Evolutionary conservation across 2,113 vertebrate genomes (phyloP).

Genomic region (Stictonetta naevosa): DNA sequence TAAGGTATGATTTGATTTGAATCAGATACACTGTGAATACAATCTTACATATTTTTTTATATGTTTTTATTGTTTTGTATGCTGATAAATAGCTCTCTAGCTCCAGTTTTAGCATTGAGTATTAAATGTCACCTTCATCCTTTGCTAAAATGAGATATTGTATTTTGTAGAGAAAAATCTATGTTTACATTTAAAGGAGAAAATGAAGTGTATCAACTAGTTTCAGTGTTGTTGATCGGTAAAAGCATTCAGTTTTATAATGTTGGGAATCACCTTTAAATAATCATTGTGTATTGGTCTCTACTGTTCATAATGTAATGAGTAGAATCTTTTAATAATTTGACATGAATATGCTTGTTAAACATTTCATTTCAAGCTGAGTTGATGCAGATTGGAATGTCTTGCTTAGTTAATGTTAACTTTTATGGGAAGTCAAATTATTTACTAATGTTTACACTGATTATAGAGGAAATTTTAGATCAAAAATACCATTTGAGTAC

Average conservation of each 20-base stretch:
- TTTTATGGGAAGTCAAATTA: background rate
- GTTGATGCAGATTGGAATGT: background rate
- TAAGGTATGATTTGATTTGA: background rate
- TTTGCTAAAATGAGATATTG: background rate
- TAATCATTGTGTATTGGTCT: background rate
- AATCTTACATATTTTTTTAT: background rate
- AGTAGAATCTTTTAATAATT: background rate
- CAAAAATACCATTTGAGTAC: background rate
- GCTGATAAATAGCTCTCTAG: background rate
- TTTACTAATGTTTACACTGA: background rate
- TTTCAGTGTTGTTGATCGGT: background rate
- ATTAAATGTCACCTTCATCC: background rate
- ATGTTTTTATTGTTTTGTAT: background rate
- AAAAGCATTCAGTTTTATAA: background rate
- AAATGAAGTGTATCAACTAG: background rate
- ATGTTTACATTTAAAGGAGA: background rate
- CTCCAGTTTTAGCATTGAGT: background rate
- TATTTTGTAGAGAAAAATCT: background rate
- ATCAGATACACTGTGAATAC: background rate
- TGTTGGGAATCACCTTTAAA: background rate
- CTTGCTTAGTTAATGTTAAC: background rate
- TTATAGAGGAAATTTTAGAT: background rate
- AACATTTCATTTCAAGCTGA: background rate
- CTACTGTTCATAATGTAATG: background rate
- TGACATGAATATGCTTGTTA: background rate